Evolutionary conservation across 2,797 vertebrate species (phyloP), one percentile per base, ranked within the genome.

Genomic region (Alauda arvensis): DNA sequence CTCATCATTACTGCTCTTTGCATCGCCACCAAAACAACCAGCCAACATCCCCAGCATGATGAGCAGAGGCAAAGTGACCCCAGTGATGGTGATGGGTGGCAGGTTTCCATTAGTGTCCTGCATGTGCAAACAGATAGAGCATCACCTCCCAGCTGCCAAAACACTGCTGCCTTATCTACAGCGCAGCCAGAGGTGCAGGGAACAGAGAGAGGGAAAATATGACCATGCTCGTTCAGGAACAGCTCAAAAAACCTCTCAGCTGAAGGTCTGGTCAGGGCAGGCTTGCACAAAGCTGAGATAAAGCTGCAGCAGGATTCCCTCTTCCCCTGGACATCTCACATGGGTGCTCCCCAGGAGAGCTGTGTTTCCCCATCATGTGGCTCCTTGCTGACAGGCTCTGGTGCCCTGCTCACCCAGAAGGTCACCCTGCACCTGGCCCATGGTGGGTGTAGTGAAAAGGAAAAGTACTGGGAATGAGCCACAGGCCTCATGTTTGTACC

Each of bases 61-160:
- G 12, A 86, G 51, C 75, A 71, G 77, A 68, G 78, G 28, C n/a
- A 37, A 60, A 33, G 14, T 74, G 87, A 69, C 86, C 83, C 77
- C 77, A 16, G 53, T n/a, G 59, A 69, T 4, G 14, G 20, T 24
- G 60, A 78, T 6, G 77, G 81, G 76, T 87, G 88, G 84, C 92
- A 83, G 37, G 1, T 85, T 92, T 88, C 91, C 91, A 70, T 92
- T n/a, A 77, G 62, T 9, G 8, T 61, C 84, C 88, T 46, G 26
- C 61, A 62, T 77, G 90, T 90, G 87, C 88, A 91, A 89, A 93
- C 83, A 95, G 93, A 92, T 55, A 91, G 77, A 83, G 57, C 12
- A 8, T n/a, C 71, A 40, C 80, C 51, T 76, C 66, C 89, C 94
- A 93, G 92, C 89, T 94, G 94, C 91, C 88, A 85, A 93, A 96